Conservation (phyloP, 2,113 vertebrate species). For the Emydura subglobosa region DNA sequence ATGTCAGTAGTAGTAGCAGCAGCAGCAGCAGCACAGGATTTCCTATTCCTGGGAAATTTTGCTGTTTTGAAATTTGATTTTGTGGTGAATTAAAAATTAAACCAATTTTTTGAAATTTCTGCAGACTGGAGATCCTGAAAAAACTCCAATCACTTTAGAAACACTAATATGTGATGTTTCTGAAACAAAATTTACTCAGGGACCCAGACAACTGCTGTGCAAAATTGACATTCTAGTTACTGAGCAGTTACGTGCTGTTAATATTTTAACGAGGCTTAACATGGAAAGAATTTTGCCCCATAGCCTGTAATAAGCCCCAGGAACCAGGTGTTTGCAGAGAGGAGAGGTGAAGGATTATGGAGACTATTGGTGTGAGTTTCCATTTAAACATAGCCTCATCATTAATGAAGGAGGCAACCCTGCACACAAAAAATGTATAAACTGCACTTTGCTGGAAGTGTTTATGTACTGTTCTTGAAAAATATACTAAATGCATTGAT, state of each 20-base stretch:
- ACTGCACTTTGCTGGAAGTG: not conserved
- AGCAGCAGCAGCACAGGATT: not conserved
- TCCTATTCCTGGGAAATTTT: not conserved
- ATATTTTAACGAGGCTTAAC: not conserved
- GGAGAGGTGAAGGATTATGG: not conserved
- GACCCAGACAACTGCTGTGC: not conserved
- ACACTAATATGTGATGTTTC: not conserved
- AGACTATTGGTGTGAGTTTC: not conserved
- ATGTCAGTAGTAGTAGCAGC: not conserved
- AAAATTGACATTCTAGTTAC: not conserved
- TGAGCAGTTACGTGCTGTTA: not conserved
- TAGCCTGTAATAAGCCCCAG: not conserved
- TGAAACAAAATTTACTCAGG: not conserved
- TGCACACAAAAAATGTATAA: not conserved
- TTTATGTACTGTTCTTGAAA: not conserved
- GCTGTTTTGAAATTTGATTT: not conserved
- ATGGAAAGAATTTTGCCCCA: not conserved
- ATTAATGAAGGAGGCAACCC: rapidly evolving
- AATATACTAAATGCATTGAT: not conserved
- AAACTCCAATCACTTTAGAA: not conserved
- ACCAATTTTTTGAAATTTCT: not conserved
- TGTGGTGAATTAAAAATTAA: not conserved
- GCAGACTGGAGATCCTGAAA: not conserved
- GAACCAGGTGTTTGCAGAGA: not conserved
- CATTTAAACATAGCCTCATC: not conserved